A percentile compares a stretch with the other conserved stretches of the same genome.
Evolutionary conservation across 2,888 invertebrate genomes (phyloP).

Genomic region (Trachelus troglodyta): DNA sequence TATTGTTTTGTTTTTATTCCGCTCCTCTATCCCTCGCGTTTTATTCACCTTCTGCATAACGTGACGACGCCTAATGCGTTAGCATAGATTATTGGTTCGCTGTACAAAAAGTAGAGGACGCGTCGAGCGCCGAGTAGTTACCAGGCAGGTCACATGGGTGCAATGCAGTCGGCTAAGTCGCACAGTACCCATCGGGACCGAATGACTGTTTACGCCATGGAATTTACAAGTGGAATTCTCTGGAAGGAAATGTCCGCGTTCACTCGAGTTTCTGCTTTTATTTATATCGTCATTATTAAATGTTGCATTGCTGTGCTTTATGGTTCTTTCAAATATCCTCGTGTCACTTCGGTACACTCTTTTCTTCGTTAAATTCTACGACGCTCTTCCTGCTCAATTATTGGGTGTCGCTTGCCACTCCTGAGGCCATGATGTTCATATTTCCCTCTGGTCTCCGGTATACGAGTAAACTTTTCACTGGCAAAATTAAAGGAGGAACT

Average conservation of each 20-base stretch:
- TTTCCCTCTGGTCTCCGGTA: not conserved
- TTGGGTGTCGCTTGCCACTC: not conserved
- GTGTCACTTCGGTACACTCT: not conserved
- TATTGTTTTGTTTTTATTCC: too few species aligned
- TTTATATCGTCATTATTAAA: not conserved
- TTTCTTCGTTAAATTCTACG: not conserved
- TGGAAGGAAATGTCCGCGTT: not conserved
- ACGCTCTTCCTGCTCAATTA: not conserved
- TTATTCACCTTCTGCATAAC: not conserved
- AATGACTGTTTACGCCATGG: not conserved
- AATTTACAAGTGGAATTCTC: not conserved
- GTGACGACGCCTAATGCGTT: not conserved
- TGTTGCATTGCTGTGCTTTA: not conserved
- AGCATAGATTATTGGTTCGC: not conserved
- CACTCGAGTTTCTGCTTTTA: not conserved
- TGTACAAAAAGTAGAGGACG: not conserved
- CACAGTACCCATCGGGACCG: not conserved
- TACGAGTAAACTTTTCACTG: conserved; percentile 15
- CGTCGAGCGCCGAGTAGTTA: not conserved
- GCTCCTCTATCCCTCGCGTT: not conserved
- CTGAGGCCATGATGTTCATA: conserved; percentile 13
- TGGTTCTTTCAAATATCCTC: not conserved
- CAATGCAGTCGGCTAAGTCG: not conserved
- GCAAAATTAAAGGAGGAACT: not conserved
- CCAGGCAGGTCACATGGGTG: not conserved